Conservation (phyloP, 2,888 invertebrate genomes). For the Pemphredon lugubris region DNA sequence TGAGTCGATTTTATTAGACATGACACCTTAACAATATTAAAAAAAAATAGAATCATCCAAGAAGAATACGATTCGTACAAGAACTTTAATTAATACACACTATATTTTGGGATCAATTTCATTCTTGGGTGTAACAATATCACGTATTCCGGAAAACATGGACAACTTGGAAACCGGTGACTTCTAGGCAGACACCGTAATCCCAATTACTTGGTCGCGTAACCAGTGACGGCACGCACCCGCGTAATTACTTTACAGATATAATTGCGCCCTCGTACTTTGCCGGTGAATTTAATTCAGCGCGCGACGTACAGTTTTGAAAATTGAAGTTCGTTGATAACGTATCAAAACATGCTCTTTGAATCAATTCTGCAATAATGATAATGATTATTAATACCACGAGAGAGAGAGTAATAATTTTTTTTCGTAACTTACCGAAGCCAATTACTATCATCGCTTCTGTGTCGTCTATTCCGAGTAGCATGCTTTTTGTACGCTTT, state of each 20-base stretch:
- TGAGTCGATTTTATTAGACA: not conserved
- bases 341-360: not conserved
- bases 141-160: too few relatives aligned
- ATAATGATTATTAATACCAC: too few relatives aligned
- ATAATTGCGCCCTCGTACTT: conserved; percentile 57
- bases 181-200: conserved; percentile 56
- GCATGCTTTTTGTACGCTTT: conserved; percentile 6
- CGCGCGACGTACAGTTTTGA: not conserved
- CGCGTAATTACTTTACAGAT: conserved; percentile 55
- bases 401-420: too few relatives aligned
- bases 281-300: conserved; percentile 6
- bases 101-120: too few relatives aligned
- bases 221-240: conserved; percentile 62
- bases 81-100: too few relatives aligned
- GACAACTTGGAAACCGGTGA: conserved; percentile 27
- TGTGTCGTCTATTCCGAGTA: not conserved
- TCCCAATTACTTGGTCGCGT: conserved; percentile 66
- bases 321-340: too few relatives aligned
- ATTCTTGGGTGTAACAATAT: too few relatives aligned
- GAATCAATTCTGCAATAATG: too few relatives aligned
- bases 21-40: too few relatives aligned
- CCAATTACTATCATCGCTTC: not conserved
- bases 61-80: too few relatives aligned
- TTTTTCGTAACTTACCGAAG: not conserved
- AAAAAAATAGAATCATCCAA: too few relatives aligned